Percentiles rank a stretch among this genome's conserved stretches.
Evolutionary conservation across 2,888 invertebrate genomes (phyloP).

Genomic region (Corythucha ciliata): DNA sequence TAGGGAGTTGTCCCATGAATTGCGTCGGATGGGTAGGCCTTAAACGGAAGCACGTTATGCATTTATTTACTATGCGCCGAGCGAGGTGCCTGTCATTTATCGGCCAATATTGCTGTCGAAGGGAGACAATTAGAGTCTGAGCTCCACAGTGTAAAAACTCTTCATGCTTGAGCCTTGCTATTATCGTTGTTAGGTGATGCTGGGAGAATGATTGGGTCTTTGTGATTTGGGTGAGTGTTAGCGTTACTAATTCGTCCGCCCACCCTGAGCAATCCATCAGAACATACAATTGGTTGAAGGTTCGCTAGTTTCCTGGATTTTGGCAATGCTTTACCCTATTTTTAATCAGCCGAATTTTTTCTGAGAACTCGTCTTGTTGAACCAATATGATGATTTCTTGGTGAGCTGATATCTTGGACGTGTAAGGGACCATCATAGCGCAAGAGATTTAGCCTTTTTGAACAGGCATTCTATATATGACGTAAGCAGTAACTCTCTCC

Average conservation of each 20-base stretch:
- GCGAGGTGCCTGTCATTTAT: conserved; percentile 1
- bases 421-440: not conserved
- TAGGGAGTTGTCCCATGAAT: conserved; percentile 37
- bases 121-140: not conserved
- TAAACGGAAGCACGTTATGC: conserved; percentile 29
- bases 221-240: not conserved
- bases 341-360: not conserved
- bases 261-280: conserved; percentile 9
- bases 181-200: not conserved
- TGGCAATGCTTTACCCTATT: not conserved
- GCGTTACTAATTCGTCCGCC: conserved; percentile 14
- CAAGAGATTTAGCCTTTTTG: not conserved
- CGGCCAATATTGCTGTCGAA: not conserved
- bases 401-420: not conserved
- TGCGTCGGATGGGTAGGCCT: conserved; percentile 28
- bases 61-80: conserved; percentile 18
- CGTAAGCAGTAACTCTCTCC: not conserved
- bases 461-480: not conserved
- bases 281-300: conserved; percentile 12
- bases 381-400: not conserved
- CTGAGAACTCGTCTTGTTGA: not conserved
- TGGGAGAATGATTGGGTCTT: conserved; percentile 1
- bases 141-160: not conserved
- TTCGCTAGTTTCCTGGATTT: not conserved
- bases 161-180: not conserved